Evolutionary conservation across 2,113 vertebrate species (phyloP).

Genomic region (Coryphaenoides rupestris): DNA sequence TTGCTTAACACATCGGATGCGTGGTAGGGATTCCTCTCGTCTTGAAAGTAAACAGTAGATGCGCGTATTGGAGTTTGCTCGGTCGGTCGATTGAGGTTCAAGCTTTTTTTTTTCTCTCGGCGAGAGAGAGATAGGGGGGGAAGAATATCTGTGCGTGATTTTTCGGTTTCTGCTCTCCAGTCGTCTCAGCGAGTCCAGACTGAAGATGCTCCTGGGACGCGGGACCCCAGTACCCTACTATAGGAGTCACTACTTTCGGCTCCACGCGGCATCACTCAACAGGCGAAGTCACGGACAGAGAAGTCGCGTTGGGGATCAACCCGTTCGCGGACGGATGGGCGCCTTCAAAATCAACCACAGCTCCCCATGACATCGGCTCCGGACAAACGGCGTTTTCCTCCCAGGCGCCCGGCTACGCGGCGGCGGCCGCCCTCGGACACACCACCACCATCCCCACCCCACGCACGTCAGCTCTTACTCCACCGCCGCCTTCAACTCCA

Average conservation of each 20-base stretch:
- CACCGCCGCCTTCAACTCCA: conserved; percentile 97
- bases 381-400: conserved; percentile 97
- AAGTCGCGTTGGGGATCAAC: conserved; percentile 98
- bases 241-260: conserved; percentile 99
- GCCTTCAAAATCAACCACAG: conserved; percentile 99
- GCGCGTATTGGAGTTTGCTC: conserved; percentile 66
- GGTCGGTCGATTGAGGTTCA: conserved; percentile 53
- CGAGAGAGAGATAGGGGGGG: conserved; percentile 60
- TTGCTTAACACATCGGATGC: conserved; percentile 79
- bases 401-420: conserved; percentile 94
- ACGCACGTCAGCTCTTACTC: conserved; percentile 97
- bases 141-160: conserved; percentile 69
- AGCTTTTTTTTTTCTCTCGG: conserved; percentile 23
- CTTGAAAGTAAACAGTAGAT: conserved; percentile 69
- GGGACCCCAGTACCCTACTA: conserved; percentile 96
- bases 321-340: conserved; percentile 98
- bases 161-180: conserved; percentile 77
- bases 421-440: conserved; percentile 90
- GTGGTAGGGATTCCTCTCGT: conserved; percentile 70
- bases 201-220: conserved; percentile 99
- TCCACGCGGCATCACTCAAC: conserved; percentile 96
- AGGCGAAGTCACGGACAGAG: conserved; percentile 95
- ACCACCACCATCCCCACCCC: conserved; percentile 94
- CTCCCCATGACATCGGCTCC: conserved; percentile 90
- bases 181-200: conserved; percentile 74